A percentile compares a stretch with the other conserved stretches of the same genome.
These are phyloP conservation scores for Sylvicola cinctus DNA, from an alignment of 2,888 invertebrate genomes.

Conservation along the genomic window DNA sequence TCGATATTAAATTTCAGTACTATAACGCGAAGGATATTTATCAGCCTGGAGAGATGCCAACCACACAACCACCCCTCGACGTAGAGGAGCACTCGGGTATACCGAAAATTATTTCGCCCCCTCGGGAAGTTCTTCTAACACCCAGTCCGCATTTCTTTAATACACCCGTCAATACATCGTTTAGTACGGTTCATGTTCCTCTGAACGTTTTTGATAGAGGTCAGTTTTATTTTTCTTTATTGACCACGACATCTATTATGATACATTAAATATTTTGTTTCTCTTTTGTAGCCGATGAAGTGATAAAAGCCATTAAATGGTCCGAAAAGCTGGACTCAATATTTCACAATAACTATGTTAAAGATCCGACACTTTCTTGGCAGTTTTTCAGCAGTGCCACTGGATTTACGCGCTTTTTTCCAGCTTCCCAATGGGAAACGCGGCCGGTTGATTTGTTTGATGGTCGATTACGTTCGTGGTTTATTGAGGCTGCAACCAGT, in stretches of 20 bases:
- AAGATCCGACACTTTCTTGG: slow-evolving; percentile 80
- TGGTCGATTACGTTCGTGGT: slow-evolving; percentile 88
- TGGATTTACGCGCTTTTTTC: slow-evolving; percentile 94
- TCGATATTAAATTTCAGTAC: slow-evolving; percentile 39
- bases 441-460: slow-evolving; percentile 85
- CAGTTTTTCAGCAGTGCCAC: slow-evolving; percentile 96
- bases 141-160: slow-evolving; percentile 59
- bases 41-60: slow-evolving; percentile 32
- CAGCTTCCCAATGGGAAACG: slow-evolving; percentile 26
- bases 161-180: slow-evolving; percentile 51
- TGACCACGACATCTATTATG: slow-evolving; percentile 1
- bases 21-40: slow-evolving; percentile 51
- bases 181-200: slow-evolving; percentile 85
- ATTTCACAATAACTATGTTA: slow-evolving; percentile 69
- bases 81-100: slow-evolving; percentile 33
- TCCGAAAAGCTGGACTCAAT: slow-evolving; percentile 78
- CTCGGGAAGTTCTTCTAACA: slow-evolving; percentile 40
- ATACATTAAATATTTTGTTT: slow-evolving; percentile 1
- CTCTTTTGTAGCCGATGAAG: slow-evolving; percentile 43
- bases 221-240: slow-evolving; percentile 23
- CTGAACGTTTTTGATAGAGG: slow-evolving; percentile 87
- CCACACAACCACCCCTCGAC: slow-evolving; percentile 26
- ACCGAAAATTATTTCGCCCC: slow-evolving; percentile 31
- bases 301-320: slow-evolving; percentile 89
- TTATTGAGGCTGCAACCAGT: slow-evolving; percentile 92